Conservation (phyloP, 2,113 vertebrate genomes). For the Campylomormyrus numenius region DNA sequence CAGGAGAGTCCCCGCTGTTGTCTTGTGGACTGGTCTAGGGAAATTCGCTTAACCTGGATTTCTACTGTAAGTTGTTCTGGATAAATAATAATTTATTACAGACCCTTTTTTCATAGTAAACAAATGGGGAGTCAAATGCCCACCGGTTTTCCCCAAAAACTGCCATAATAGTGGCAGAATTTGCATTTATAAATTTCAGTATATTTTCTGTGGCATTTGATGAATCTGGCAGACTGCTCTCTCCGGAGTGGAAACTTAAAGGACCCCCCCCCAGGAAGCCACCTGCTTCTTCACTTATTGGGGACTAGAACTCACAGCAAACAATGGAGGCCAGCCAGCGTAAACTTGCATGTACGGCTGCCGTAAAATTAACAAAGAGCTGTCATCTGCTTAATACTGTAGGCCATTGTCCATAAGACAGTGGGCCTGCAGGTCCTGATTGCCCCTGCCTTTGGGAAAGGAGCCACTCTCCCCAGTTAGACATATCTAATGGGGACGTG, state of each 20-base stretch:
- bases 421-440: not conserved
- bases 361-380: not conserved
- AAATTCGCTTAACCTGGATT: not conserved
- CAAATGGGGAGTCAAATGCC: not conserved
- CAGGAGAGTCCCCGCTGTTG: not conserved
- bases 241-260: conserved; percentile 6
- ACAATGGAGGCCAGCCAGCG: not conserved
- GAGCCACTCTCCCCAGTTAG: not conserved
- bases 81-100: conserved; percentile 10
- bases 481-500: not conserved
- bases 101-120: not conserved
- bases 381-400: not conserved
- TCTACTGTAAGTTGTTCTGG: not conserved
- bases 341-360: not conserved
- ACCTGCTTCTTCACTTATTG: conserved; percentile 20
- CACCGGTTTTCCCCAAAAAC: not conserved
- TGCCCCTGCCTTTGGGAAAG: not conserved
- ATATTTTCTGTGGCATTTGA: conserved; percentile 7
- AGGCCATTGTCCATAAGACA: not conserved
- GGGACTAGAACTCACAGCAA: conserved; percentile 6
- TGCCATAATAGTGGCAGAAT: not conserved
- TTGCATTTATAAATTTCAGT: conserved; percentile 8
- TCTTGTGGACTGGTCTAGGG: not conserved
- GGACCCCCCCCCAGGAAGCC: conserved; percentile 2
- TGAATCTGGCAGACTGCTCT: not conserved